Evolutionary conservation across 2,888 invertebrate species (phyloP), one percentile per base, ranked within the genome.

Genomic region (Troides aeacus): DNA sequence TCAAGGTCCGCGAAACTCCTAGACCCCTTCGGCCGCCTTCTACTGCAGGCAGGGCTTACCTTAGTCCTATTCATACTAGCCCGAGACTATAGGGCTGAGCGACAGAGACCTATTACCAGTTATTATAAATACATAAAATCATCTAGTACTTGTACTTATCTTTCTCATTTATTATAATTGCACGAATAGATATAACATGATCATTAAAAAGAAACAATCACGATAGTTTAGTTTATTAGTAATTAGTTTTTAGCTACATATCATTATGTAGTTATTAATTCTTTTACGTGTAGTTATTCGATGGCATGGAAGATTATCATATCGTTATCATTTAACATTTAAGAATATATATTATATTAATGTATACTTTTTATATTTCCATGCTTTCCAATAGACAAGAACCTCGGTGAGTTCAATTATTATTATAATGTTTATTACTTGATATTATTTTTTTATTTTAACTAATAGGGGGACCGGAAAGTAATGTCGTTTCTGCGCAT

Each of bases 351-450:
- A 30, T 23, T 61, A 70, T 74, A 71, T 53, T 71, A 72, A 72
- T 75, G 72, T 76, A 73, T 79, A 74, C 59, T 80, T 72, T 82
- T 79, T 85, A 76, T 85, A 83, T 87, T 90, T 90, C 81, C 91
- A 92, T 83, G 91, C 91, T 78, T 74, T 74, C 92, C 81, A 89
- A 85, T 84, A 92, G 91, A 92, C 87, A 92, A 91, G 85, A 91
- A 90, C 81, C 84, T 89, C 81, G 92, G 92, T 92, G 92, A 92
- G 92, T 92, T 84, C 68, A 62, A 68, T 58, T 72, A 65, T 74
- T 64, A 64, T 71, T 59, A 62, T 56, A 21, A 66, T 53, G 15
- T 50, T 66, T 15, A 62, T 30, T 30, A 53, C 1, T 15, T 53
- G 10, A 18, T 7, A 39, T 8, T 61, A 36, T 61, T 21, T 23